Conservation (phyloP, 2,797 vertebrate species). For the Sciaenops ocellatus region DNA sequence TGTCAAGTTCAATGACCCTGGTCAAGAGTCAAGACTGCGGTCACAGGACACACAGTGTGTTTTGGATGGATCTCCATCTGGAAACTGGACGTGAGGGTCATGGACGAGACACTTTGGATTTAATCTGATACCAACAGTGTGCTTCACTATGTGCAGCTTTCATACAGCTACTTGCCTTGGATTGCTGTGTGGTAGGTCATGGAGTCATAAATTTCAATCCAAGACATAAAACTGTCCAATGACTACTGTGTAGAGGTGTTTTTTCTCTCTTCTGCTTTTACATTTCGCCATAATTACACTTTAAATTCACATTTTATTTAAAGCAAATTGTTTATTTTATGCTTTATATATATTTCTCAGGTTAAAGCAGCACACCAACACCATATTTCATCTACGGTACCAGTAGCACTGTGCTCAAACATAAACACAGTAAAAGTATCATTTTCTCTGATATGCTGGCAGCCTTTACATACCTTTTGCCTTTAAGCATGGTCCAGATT, state of each 20-base stretch:
- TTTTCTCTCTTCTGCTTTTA: slow-evolving; percentile 12
- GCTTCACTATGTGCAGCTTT: slow-evolving; percentile 38
- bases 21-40: slow-evolving; percentile 60
- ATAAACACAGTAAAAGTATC: slow-evolving; percentile 26
- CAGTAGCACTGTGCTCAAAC: slow-evolving; percentile 9
- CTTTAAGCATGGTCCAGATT: slow-evolving; percentile 68
- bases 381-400: neutral
- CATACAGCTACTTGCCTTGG: slow-evolving; percentile 41
- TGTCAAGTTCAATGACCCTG: slow-evolving; percentile 68
- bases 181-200: slow-evolving; percentile 39
- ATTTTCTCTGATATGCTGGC: slow-evolving; percentile 46
- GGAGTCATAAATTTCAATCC: slow-evolving; percentile 60
- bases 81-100: slow-evolving; percentile 55
- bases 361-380: neutral
- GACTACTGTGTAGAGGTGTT: neutral
- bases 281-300: slow-evolving; percentile 30
- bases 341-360: neutral
- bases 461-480: slow-evolving; percentile 53
- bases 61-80: slow-evolving; percentile 69
- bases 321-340: slow-evolving; percentile 16
- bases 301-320: slow-evolving; percentile 27
- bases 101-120: slow-evolving; percentile 47
- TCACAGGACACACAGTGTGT: slow-evolving; percentile 51
- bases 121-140: slow-evolving; percentile 56
- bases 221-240: slow-evolving; percentile 65